These are phyloP conservation scores for Oeneis ivallda DNA, from an alignment of 2,888 invertebrate species.

Conservation along the genomic window DNA sequence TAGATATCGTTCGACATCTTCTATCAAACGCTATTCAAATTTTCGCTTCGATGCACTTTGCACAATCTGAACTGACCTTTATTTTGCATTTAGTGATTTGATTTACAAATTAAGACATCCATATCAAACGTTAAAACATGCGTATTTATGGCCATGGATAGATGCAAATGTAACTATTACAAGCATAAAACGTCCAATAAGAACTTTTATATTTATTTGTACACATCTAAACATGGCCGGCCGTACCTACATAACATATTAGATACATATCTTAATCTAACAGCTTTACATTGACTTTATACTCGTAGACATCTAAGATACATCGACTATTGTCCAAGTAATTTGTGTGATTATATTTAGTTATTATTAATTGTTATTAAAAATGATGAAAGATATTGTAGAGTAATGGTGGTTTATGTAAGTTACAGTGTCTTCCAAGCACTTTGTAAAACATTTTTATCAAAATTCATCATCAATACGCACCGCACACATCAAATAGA, in stretches of 20 bases:
- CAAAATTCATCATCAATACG: neutral
- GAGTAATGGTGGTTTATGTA: neutral
- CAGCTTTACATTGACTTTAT: conserved; percentile 29
- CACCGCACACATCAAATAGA: neutral
- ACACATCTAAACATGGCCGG: conserved; percentile 22
- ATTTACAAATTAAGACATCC: neutral
- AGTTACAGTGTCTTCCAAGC: neutral
- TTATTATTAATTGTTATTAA: neutral
- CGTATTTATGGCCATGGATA: conserved; percentile 12
- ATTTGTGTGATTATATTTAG: conserved; percentile 22
- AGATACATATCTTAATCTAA: conserved; percentile 28
- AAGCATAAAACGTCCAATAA: conserved; percentile 14
- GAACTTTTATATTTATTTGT: conserved; percentile 16
- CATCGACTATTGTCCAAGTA: conserved; percentile 30
- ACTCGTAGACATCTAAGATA: conserved; percentile 27
- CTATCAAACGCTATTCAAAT: too few species aligned
- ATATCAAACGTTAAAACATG: neutral
- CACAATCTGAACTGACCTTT: too few species aligned
- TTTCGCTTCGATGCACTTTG: too few species aligned
- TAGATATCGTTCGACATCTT: too few species aligned
- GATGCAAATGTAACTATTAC: conserved; percentile 15
- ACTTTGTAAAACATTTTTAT: neutral
- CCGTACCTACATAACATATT: conserved; percentile 13
- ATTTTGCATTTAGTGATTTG: neutral
- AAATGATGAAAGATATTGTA: neutral